These are phyloP conservation scores for Cnemophilus loriae DNA, from an alignment of 2,113 vertebrate genomes.

Conservation along the genomic window DNA sequence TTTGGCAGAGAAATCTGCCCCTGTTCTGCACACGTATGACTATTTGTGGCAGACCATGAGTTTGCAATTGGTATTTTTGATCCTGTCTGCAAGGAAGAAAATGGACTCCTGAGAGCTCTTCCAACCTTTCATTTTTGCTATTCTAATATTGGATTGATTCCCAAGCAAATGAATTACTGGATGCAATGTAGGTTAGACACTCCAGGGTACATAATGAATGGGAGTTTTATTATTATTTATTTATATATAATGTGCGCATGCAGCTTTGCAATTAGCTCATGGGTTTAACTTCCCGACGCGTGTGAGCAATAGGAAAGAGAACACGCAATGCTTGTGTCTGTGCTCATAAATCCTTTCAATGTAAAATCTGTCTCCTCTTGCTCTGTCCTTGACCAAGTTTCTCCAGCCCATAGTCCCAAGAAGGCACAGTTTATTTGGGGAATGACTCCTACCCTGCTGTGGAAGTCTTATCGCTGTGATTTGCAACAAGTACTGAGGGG, in stretches of 20 bases:
- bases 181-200: slow-evolving; percentile 23
- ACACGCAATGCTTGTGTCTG: neutral
- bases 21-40: neutral
- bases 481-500: neutral
- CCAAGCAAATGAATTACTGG: slow-evolving; percentile 40
- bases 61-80: neutral
- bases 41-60: neutral
- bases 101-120: slow-evolving; percentile 20
- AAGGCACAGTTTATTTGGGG: neutral
- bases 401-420: neutral
- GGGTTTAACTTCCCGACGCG: neutral
- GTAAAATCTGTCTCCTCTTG: neutral
- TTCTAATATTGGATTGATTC: slow-evolving; percentile 38
- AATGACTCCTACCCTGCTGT: neutral
- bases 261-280: slow-evolving; percentile 33
- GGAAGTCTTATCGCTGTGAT: neutral
- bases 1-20: neutral
- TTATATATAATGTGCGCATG: neutral
- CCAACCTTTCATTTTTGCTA: slow-evolving; percentile 20
- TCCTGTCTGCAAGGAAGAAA: neutral
- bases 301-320: neutral
- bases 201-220: slow-evolving; percentile 33
- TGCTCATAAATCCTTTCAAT: neutral
- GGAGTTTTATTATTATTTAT: neutral
- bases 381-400: neutral